Conservation (phyloP, 2,113 vertebrate genomes). For the Spheniscus mendiculus region DNA sequence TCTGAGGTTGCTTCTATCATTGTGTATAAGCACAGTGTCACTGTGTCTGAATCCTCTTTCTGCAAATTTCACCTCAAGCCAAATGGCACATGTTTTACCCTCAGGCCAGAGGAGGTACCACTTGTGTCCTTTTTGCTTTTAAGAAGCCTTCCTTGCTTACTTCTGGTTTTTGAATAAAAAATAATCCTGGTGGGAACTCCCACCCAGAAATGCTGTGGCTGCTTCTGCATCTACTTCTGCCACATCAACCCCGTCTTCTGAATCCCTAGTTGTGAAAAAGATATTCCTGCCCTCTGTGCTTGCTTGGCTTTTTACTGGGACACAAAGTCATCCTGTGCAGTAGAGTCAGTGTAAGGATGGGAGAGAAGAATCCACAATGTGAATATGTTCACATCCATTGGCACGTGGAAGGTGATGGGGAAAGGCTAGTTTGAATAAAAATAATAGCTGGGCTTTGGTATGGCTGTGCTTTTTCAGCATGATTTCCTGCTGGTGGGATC, state of each 20-base stretch:
- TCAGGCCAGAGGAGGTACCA: neutral
- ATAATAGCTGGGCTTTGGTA: neutral
- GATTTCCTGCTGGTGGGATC: neutral
- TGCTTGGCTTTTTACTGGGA: neutral
- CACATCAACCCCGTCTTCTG: neutral
- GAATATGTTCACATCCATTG: neutral
- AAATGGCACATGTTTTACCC: neutral
- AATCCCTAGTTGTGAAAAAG: neutral
- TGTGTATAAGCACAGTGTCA: neutral
- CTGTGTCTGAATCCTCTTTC: neutral
- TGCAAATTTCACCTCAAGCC: neutral
- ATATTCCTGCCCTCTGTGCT: neutral
- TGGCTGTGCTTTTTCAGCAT: neutral
- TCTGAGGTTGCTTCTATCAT: neutral
- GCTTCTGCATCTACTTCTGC: neutral
- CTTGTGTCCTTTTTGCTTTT: neutral
- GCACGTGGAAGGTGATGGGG: neutral
- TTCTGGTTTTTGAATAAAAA: neutral
- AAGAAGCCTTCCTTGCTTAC: neutral
- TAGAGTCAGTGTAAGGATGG: neutral
- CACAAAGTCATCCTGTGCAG: neutral
- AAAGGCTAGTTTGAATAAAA: neutral
- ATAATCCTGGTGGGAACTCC: neutral
- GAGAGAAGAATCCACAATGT: neutral
- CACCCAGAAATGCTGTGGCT: neutral